phyloP scores from a whole-genome alignment of 1,140 invertebrate genomes.

The Lordiphosa stackelbergi region DNA sequence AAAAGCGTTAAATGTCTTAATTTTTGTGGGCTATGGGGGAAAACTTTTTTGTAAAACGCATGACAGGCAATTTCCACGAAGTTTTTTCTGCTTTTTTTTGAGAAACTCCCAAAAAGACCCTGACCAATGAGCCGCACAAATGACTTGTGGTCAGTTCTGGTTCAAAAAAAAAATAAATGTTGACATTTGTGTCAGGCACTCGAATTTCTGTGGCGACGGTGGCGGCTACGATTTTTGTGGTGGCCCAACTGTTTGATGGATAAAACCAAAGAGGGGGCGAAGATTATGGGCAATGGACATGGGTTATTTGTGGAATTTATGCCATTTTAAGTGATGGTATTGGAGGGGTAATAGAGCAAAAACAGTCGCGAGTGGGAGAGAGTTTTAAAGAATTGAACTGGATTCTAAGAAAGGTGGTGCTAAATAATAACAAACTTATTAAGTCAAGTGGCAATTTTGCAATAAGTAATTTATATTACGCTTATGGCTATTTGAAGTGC shows the following conservation, averaged over 20 bases:
- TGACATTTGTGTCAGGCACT: conserved; percentile 67
- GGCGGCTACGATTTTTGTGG: conserved; percentile 42
- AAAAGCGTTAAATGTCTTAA: conserved; percentile 72
- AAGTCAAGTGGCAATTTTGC: too few species aligned
- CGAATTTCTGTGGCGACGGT: conserved; percentile 53
- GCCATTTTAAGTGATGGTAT: conserved; percentile 32
- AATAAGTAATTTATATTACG: too few species aligned
- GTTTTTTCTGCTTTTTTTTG: conserved; percentile 40
- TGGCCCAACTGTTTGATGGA: conserved; percentile 11
- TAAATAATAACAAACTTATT: too few species aligned
- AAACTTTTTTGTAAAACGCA: conserved; percentile 40
- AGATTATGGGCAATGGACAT: conserved; percentile 24
- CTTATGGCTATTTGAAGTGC: too few species aligned
- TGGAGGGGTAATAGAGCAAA: background rate
- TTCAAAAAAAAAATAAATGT: conserved; percentile 38
- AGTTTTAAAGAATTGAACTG: too few species aligned
- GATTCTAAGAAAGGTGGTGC: too few species aligned
- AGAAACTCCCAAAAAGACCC: conserved; percentile 48
- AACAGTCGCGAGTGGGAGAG: too few species aligned
- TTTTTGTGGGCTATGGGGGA: conserved; percentile 36
- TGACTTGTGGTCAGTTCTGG: conserved; percentile 45
- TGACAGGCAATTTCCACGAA: conserved; percentile 65
- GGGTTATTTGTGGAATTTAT: conserved; percentile 49
- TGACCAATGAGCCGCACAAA: conserved; percentile 59
- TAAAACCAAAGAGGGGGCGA: background rate